These are phyloP conservation scores for Enteromius argenteus DNA, from an alignment of 2,797 vertebrate genomes.

Conservation along the genomic window DNA sequence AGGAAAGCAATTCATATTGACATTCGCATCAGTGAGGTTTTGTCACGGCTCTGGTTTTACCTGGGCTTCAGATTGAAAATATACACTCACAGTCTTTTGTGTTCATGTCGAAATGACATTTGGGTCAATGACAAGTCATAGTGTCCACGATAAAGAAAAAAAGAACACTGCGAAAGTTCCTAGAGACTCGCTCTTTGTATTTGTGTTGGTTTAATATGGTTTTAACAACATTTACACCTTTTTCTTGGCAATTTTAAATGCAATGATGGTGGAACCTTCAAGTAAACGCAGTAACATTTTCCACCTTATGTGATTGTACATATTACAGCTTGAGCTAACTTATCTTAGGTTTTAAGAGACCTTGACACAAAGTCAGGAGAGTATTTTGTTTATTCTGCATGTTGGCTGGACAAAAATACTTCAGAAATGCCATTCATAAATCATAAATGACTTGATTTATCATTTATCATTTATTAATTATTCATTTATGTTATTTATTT, in stretches of 20 bases:
- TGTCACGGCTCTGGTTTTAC: slow-evolving; percentile 43
- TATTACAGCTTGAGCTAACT: not conserved
- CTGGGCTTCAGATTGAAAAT: slow-evolving; percentile 40
- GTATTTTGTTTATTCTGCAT: not conserved
- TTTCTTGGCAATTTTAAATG: not conserved
- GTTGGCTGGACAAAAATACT: not conserved
- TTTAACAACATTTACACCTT: not conserved
- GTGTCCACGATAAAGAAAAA: not conserved
- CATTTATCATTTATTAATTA: not conserved
- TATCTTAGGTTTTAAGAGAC: not conserved
- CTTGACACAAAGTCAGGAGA: not conserved
- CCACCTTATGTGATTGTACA: not conserved
- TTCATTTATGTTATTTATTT: not conserved
- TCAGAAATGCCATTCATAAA: not conserved
- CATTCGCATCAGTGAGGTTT: slow-evolving; percentile 43
- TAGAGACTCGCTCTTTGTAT: not conserved
- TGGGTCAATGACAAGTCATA: not conserved
- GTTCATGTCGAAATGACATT: slow-evolving; percentile 24
- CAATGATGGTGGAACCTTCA: not conserved
- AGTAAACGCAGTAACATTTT: not conserved
- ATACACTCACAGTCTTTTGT: slow-evolving; percentile 30
- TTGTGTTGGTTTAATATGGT: not conserved
- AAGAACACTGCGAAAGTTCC: not conserved
- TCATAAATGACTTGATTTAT: not conserved
- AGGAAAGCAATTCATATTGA: slow-evolving; percentile 41